phyloP scores from a whole-genome alignment of 2,113 vertebrate genomes.

The Tricholaema leucomelas region DNA sequence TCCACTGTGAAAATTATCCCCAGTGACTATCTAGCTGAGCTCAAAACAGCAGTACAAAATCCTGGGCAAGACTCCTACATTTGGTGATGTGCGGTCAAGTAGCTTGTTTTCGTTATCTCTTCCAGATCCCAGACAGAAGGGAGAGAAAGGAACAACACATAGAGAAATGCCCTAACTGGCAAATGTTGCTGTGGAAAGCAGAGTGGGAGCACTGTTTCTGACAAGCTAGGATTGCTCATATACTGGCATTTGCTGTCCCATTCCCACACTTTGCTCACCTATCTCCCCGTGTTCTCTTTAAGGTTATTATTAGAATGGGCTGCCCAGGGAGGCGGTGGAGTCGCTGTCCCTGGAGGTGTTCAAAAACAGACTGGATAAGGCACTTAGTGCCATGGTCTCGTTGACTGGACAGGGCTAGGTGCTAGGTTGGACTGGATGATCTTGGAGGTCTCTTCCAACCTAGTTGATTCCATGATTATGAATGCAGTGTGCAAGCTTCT shows the following conservation, averaged over 20 bases:
- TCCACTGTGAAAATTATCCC: neutral
- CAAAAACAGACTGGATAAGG: no score
- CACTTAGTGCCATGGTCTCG: no score
- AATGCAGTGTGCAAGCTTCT: neutral
- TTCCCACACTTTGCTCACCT: neutral
- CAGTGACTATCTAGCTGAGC: neutral
- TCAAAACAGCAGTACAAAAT: neutral
- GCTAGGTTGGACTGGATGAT: no score
- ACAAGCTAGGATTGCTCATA: neutral
- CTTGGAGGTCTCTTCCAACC: no score
- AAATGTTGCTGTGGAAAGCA: neutral
- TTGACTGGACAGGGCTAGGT: no score
- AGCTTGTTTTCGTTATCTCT: neutral
- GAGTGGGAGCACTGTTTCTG: neutral
- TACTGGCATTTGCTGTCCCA: rapidly evolving
- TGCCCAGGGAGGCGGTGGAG: no score
- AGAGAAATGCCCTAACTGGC: neutral
- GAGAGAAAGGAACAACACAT: neutral
- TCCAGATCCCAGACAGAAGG: neutral
- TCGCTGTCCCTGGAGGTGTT: no score
- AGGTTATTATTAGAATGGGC: neutral
- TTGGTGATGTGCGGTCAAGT: neutral
- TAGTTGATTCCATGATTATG: no score
- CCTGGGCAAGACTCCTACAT: neutral
- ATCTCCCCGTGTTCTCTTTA: neutral